These are phyloP conservation scores for Hylyphantes graminicola DNA, from an alignment of 1,140 invertebrate species.

Conservation along the genomic window DNA sequence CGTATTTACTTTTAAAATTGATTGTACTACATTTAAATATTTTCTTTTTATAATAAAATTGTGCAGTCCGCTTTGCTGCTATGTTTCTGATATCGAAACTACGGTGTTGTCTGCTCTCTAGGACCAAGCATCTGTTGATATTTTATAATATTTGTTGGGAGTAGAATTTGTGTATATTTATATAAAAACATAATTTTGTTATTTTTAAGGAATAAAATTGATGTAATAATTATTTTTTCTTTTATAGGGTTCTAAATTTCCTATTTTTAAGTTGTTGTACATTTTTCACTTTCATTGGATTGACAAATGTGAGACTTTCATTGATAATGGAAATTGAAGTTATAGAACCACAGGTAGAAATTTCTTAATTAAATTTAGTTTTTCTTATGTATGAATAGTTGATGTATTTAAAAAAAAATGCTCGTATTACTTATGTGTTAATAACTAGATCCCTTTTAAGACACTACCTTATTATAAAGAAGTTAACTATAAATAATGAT, in stretches of 20 bases:
- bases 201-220: too few species aligned
- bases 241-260: conserved; percentile 28
- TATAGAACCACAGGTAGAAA: conserved; percentile 51
- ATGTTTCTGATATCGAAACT: background rate
- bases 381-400: background rate
- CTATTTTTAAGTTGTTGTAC: conserved; percentile 33
- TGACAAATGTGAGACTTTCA: conserved; percentile 32
- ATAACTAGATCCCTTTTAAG: too few species aligned
- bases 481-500: too few species aligned
- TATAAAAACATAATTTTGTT: background rate
- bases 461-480: too few species aligned
- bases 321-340: conserved; percentile 58
- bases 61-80: too few species aligned
- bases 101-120: background rate
- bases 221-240: too few species aligned
- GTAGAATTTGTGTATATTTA: background rate
- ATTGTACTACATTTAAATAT: too few species aligned
- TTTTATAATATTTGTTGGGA: background rate
- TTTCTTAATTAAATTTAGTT: background rate
- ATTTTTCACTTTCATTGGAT: conserved; percentile 49
- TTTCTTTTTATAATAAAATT: too few species aligned
- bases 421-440: too few species aligned
- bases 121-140: background rate
- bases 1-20: too few species aligned
- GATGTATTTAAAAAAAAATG: background rate